Base-by-base conservation (phyloP, 2,888 invertebrate species). In the Scelioninae gen. 2 region DNA sequence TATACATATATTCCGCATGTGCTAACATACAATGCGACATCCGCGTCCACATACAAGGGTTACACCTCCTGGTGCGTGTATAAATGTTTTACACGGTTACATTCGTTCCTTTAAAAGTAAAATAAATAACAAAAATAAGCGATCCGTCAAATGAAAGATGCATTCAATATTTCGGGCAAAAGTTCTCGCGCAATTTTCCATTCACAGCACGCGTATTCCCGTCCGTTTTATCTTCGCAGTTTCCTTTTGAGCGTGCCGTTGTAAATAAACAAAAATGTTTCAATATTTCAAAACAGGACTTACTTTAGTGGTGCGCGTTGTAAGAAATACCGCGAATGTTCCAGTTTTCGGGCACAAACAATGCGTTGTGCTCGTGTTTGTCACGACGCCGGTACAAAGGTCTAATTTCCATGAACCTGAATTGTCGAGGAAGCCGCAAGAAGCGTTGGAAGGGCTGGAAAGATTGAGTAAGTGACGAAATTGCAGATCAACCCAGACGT, bases 291-390 rank as follows among this genome's bases (percentile, higher is more conserved):
- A 64, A n/a, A 35, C 35, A 6, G 25, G 55, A 63, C 78, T 77
- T 65, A 84, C 84, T 75, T 81, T 81, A 6, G 81, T 78, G 2
- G 82, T 80, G 18, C 83, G 82, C 67, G 90, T 87, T n/a, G 90
- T 90, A 57, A 91, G 83, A 78, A 92, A 87, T 16, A 91, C 88
- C 15, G 91, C 90, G 79, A 90, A 90, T 52, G 91, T 90, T 46
- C 91, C 91, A n/a, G 89, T 87, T 65, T 87, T 87, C 3, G 90
- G 88, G 78, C 92, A 92, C 39, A 89, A 86, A 82, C 92, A 92
- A 70, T 89, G 87, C 55, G 87, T 86, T 68, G 50, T 61, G 61
- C 53, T 68, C 6, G 63, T 46, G 15, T 71, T 65, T 41, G 74
- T 53, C n/a, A 78, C 37, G 2, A 77, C 78, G 9, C 89, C 88